Percentiles rank a stretch among this genome's conserved stretches.
Conservation (phyloP, 2,888 invertebrate genomes). For the Andrena fulva region DNA sequence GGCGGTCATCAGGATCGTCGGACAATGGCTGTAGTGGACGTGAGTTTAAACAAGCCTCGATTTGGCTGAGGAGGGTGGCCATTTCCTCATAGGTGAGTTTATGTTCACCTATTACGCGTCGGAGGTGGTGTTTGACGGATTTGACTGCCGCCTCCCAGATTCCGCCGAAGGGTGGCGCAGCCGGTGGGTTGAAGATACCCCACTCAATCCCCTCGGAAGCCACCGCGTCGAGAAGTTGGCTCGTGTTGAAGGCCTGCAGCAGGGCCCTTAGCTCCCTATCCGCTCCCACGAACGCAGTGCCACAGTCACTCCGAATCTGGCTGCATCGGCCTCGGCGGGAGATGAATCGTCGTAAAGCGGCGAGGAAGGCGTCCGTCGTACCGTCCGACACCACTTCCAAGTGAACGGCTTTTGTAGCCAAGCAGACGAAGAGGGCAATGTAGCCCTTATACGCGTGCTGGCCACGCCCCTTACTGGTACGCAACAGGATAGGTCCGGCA, state of each 20-base stretch:
- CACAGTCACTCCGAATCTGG: not conserved
- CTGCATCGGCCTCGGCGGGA: not conserved
- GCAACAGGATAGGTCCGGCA: no score
- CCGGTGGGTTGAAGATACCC: not conserved
- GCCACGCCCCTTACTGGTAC: no score
- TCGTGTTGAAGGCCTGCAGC: no score
- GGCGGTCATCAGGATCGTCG: not conserved
- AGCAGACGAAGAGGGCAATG: not conserved
- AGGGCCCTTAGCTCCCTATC: not conserved
- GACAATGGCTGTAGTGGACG: not conserved
- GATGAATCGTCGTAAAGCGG: not conserved
- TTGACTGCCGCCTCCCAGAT: no score
- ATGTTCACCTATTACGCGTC: not conserved
- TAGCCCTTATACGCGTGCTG: no score
- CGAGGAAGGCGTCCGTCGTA: not conserved
- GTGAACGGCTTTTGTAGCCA: not conserved
- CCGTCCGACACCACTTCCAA: not conserved
- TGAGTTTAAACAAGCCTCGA: not conserved
- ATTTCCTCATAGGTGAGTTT: not conserved
- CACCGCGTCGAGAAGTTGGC: no score
- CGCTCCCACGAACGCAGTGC: not conserved
- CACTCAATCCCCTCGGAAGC: no score
- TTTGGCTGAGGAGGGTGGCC: not conserved
- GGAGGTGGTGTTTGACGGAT: slow-evolving; percentile 14
- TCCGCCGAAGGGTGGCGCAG: slow-evolving; percentile 1